These are phyloP conservation scores for Neomonachus schauinslandi DNA, from an alignment of 2,113 vertebrate genomes.

Conservation along the genomic window DNA sequence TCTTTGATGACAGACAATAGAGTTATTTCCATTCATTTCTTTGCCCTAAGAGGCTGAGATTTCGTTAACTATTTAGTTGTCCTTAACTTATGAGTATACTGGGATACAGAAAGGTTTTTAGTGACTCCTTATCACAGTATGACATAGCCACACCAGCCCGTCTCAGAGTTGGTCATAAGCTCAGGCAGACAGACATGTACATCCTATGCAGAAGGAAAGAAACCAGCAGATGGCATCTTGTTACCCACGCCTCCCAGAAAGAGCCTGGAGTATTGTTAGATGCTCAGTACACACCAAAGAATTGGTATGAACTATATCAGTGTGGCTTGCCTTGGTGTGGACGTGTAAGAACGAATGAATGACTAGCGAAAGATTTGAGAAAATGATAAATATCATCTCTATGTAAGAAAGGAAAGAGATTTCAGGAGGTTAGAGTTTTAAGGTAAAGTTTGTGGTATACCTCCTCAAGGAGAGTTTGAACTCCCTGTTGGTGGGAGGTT, in stretches of 20 bases:
- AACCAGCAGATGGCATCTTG: rapidly evolving
- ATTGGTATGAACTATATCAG: rapidly evolving
- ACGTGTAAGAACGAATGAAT: not conserved
- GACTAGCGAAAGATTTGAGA: not conserved
- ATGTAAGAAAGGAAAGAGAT: not conserved
- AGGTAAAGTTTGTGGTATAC: not conserved
- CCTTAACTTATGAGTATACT: not conserved
- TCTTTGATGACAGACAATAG: not conserved
- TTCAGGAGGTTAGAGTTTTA: not conserved
- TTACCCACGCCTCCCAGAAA: not conserved
- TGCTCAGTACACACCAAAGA: not conserved
- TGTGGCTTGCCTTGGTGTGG: not conserved
- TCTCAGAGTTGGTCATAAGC: rapidly evolving
- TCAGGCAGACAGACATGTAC: not conserved
- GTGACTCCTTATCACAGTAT: not conserved
- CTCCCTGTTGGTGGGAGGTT: not conserved
- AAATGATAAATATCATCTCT: not conserved
- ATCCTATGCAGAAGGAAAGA: not conserved
- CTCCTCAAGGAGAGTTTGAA: not conserved
- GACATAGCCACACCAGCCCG: not conserved
- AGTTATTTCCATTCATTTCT: not conserved
- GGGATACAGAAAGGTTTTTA: not conserved
- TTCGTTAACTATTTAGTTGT: not conserved
- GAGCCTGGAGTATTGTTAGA: no score
- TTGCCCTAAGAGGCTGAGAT: not conserved